These are phyloP conservation scores for Arenaria interpres DNA, from an alignment of 2,113 vertebrate species.

Conservation along the genomic window DNA sequence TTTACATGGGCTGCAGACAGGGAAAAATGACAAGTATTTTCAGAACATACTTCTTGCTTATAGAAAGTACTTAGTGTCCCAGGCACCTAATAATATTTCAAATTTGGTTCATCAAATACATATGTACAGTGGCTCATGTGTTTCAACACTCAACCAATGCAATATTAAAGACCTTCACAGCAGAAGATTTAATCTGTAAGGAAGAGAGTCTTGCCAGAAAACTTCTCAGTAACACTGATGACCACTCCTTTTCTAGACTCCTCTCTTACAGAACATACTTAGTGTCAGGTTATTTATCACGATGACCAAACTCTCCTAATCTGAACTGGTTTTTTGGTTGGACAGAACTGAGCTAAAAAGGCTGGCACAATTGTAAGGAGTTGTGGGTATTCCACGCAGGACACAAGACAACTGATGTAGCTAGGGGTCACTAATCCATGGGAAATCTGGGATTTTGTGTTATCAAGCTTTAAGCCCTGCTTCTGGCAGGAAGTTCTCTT, in stretches of 20 bases:
- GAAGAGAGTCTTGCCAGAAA: neutral
- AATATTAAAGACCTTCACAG: neutral
- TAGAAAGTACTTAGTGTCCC: neutral
- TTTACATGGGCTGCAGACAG: neutral
- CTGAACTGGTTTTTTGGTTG: neutral
- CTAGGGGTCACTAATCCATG: neutral
- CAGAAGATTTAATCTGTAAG: neutral
- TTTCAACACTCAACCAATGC: neutral
- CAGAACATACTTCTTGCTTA: neutral
- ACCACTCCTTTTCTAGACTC: neutral
- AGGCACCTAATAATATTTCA: neutral
- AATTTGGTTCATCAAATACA: neutral
- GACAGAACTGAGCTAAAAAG: neutral
- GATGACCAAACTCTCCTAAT: neutral
- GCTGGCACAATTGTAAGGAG: neutral
- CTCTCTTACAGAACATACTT: neutral
- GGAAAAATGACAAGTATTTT: neutral
- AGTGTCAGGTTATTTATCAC: neutral
- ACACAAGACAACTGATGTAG: neutral
- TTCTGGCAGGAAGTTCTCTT: neutral
- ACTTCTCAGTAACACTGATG: neutral
- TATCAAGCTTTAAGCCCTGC: neutral
- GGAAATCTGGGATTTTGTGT: neutral
- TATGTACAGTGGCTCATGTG: neutral
- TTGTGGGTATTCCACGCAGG: fast-evolving